Conservation (phyloP, 2,888 invertebrate genomes). For the Aspidiotus destructor region DNA sequence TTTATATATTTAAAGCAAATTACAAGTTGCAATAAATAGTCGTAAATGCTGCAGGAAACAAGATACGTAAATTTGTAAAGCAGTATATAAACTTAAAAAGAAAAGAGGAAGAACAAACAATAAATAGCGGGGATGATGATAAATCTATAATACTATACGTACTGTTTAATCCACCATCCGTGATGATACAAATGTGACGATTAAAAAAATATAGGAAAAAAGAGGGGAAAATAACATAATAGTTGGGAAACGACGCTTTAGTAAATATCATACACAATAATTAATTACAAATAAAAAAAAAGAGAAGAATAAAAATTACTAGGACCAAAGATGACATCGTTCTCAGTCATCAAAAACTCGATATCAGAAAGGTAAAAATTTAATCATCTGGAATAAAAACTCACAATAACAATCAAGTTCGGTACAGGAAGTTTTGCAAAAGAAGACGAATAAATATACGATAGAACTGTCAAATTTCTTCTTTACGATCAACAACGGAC, state of each 20-base stretch:
- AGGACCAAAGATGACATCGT: not conserved
- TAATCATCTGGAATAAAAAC: too few relatives aligned
- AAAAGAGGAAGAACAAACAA: not conserved
- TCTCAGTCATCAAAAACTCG: too few relatives aligned
- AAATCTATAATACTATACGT: not conserved
- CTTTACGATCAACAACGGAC: too few relatives aligned
- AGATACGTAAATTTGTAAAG: not conserved
- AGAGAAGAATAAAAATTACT: conserved; percentile 3
- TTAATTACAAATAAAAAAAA: not conserved
- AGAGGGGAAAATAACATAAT: not conserved
- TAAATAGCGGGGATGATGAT: conserved; percentile 1
- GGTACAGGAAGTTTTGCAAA: too few relatives aligned
- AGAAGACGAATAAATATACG: too few relatives aligned
- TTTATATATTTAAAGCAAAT: conserved; percentile 2
- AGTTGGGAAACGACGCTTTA: not conserved
- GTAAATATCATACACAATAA: not conserved
- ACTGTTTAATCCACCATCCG: not conserved
- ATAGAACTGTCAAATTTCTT: too few relatives aligned
- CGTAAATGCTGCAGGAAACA: conserved; percentile 4
- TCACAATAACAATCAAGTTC: too few relatives aligned
- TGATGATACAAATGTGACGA: not conserved
- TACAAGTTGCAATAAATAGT: not conserved
- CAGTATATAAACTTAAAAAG: not conserved
- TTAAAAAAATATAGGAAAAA: not conserved
- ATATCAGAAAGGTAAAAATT: too few relatives aligned